These are phyloP conservation scores for Nilaparvata lugens DNA, from an alignment of 1,140 invertebrate genomes.

Conservation along the genomic window DNA sequence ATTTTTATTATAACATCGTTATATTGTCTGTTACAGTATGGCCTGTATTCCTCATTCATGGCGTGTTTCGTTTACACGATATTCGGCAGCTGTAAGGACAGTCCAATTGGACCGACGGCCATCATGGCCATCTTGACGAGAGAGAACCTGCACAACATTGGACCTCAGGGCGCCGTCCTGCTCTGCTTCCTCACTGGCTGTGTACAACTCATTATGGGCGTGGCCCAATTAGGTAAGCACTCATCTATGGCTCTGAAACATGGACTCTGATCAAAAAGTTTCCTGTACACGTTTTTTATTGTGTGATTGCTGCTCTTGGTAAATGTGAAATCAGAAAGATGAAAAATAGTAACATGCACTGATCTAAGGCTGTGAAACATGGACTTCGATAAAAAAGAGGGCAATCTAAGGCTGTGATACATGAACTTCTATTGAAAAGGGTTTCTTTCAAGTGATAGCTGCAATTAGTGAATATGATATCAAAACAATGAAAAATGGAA, in stretches of 20 bases:
- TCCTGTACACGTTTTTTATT: no score
- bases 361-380: no score
- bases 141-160: conserved; percentile 49
- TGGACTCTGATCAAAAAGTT: no score
- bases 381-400: no score
- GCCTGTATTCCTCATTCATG: conserved; percentile 83
- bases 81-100: conserved; percentile 65
- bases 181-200: conserved; percentile 72
- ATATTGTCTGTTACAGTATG: conserved; percentile 47
- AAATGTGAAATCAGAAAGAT: no score
- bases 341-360: no score
- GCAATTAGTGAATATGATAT: no score
- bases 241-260: neutral
- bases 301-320: no score
- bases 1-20: neutral
- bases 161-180: conserved; percentile 63
- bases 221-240: conserved; percentile 66
- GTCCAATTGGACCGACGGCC: conserved; percentile 60
- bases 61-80: conserved; percentile 69
- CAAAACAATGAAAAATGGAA: no score
- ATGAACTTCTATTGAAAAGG: no score
- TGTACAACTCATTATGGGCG: conserved; percentile 70
- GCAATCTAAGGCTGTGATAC: neutral
- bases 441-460: no score
- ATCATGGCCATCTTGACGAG: conserved; percentile 54